Base-by-base conservation (phyloP, 2,797 vertebrate species). In the Delichon dasypus region DNA sequence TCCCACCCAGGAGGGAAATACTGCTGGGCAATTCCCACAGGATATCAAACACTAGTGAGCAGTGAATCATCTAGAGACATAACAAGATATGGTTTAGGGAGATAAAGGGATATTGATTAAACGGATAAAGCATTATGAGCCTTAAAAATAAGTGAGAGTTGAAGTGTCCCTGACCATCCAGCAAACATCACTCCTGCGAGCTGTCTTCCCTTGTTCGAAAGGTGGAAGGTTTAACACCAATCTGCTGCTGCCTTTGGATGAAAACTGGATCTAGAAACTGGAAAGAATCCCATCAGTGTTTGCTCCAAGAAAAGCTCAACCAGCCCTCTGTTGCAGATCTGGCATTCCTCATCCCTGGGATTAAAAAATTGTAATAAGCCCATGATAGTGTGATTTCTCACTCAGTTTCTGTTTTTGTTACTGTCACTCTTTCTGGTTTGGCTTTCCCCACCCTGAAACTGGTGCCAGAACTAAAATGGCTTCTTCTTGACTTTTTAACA, bases 181-280 rank as follows among this genome's bases (percentile, higher is more conserved):
- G 36, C 30, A 34, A 40, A 7, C 10, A 6, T 18, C 65, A 22
- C 16, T 58, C 42, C 71, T 18, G 7, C 0, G 0, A 54, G 45
- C n/a, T 71, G 6, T 2, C 11, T 12, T 32, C 3, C 5, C 3
- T 0, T 22, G 3, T 9, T 32, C 42, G 23, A 3, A 48, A 54
- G 18, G 6, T 9, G 13, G 7, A 34, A 47, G 38, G 9, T n/a
- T 30, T 38, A 36, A 47, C 48, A 47, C 3, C 26, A 20, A 3
- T 25, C 36, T 44, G 11, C 38, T 17, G 38, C 1, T 4, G 40
- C 5, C n/a, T 82, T 72, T 36, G 42, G 44, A 38, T 36, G 15
- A 38, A 44, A 42, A 10, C 27, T 27, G 32, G 42, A 1, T 18
- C 3, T 1, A 34, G 74, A 80, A 68, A 45, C 14, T 6, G n/a